Evolutionary conservation across 2,888 invertebrate genomes (phyloP), one percentile per base, ranked within the genome.

Genomic region (Cabera pusaria): DNA sequence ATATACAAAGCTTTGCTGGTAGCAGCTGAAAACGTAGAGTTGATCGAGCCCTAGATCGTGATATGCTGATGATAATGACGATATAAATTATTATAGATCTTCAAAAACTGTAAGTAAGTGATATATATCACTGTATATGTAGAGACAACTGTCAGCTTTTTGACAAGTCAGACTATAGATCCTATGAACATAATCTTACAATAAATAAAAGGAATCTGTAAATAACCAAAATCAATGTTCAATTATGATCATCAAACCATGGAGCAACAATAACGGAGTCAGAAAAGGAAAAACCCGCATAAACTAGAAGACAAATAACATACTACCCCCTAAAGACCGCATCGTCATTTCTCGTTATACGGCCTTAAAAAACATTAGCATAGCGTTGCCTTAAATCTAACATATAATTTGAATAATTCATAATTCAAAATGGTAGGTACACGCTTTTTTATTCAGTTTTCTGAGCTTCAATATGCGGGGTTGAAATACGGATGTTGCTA

Each of bases 361-460:
- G 19, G 39, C 43, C 46, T 43, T 39, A 47, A 43, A 45, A 42
- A 41, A 41, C 35, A 41, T 41, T 40, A 35, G 25, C 39, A 22
- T 36, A 14, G 35, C 36, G 21, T 43, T 23, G 39, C 25, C 35
- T 47, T 56, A 50, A 49, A 52, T 49, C 44, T 55, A 56, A 49
- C 43, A 49, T 52, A 49, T 48, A 49, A 42, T 50, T 52, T 49
- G 52, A 55, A 54, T 58, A 44, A 56, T 55, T 56, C 56, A 55
- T 49, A 51, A 46, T 50, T 46, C 33, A 41, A 38, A 42, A 38
- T 23, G 29, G 24, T 36, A 37, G 33, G 42, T 37, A 29, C 8
- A 20, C 28, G 27, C 22, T 42, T 29, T 36, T 44, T 43, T 34
- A 44, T 38, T 47, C 39, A 42, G 24, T 35, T 38, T 26, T 34